phyloP scores from a whole-genome alignment of 2,113 vertebrate species.

The Sula dactylatra region DNA sequence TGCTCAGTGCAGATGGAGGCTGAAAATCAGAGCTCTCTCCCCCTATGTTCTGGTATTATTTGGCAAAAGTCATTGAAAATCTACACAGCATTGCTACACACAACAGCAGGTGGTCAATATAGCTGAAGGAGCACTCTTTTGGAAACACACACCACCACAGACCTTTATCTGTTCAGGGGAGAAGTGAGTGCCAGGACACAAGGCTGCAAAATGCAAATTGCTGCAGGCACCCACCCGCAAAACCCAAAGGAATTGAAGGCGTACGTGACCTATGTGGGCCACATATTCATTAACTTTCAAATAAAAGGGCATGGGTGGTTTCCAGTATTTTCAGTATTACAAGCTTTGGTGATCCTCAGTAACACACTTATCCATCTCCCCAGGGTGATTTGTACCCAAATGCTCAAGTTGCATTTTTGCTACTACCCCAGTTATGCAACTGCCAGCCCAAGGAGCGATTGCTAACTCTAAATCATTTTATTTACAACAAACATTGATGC shows the following conservation, averaged over 20 bases:
- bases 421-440: neutral
- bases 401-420: rapidly evolving
- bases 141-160: neutral
- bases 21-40: neutral
- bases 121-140: neutral
- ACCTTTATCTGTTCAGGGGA: neutral
- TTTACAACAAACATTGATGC: neutral
- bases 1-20: neutral
- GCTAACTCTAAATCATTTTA: neutral
- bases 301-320: neutral
- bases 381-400: neutral
- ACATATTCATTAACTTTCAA: neutral
- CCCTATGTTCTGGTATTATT: neutral
- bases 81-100: neutral
- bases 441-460: rapidly evolving
- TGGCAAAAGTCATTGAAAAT: neutral
- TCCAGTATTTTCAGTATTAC: neutral
- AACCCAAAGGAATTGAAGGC: neutral
- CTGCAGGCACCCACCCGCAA: neutral
- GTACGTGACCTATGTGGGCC: neutral
- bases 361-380: neutral
- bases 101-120: neutral
- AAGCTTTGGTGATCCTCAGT: neutral
- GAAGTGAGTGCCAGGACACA: neutral
- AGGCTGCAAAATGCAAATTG: neutral